Evolutionary conservation across 2,797 vertebrate genomes (phyloP), one percentile per base, ranked within the genome.

Genomic region (Oceanodroma leucorhoa): DNA sequence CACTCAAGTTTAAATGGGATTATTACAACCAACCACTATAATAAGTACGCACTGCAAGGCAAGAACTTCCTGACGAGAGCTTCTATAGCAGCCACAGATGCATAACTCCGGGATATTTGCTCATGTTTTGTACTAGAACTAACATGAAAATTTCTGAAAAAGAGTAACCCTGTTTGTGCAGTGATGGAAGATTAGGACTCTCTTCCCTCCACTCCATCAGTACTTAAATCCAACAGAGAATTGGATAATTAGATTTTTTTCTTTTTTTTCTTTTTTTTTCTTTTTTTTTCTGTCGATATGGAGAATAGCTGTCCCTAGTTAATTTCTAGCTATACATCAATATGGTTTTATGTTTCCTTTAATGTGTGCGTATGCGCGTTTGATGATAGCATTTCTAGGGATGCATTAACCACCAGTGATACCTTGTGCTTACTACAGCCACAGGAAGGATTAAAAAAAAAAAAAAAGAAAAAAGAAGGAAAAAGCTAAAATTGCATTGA

Each of bases 1-100:
- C 79, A 65, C 67, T 87, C 65, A 29, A 46, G 79, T 81, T 93
- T 57, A 93, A 92, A 83, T 26, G 54, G 66, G 57, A 85, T 65
- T 78, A 75, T 62, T 71, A 66, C 34, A 71, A 58, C 73, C 81
- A 89, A 71, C 45, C 30, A 54, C 32, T 54, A 8, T 51, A 91
- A 72, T 62, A 85, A 85, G 72, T 38, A 81, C 0, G 6, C 27
- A 30, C 27, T 5, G 27, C 65, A 61, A 87, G 69, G 57, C 18
- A 60, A 80, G 65, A 40, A 34, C 26, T 92, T 91, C 87, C 76
- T 88, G 79, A 81, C 0, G 4, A 91, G 67, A 83, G n/a, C 53
- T 91, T 87, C 79, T 77, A 23, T 16, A 80, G 80, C 64, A 83
- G 82, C 32, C 80, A 45, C 79, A 93, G 72, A 78, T 54, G 34